A percentile compares a stretch with the other conserved stretches of the same genome.
These are phyloP conservation scores for Lophura nycthemera DNA, from an alignment of 2,113 vertebrate species.

Conservation along the genomic window DNA sequence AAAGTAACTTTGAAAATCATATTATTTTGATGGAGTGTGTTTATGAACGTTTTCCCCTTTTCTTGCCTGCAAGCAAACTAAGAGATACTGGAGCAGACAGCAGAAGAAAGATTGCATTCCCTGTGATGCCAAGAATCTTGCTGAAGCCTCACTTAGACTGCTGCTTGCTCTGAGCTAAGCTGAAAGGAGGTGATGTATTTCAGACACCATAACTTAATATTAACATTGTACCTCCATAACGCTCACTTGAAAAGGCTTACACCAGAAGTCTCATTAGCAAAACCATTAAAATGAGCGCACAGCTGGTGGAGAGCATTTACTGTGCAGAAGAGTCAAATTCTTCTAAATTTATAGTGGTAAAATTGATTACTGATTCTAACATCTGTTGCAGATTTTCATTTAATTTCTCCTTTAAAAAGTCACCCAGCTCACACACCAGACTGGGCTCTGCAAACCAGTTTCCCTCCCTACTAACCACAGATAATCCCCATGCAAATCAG, in stretches of 20 bases:
- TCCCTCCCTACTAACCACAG: not conserved
- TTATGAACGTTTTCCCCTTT: not conserved
- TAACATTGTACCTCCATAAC: constrained; percentile 3
- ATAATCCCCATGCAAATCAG: constrained; percentile 8
- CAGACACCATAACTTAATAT: not conserved
- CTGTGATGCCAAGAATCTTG: not conserved
- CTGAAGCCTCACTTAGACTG: not conserved
- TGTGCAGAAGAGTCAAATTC: constrained; percentile 39
- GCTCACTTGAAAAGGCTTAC: constrained; percentile 12
- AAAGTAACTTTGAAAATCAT: not conserved
- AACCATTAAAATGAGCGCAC: constrained; percentile 48
- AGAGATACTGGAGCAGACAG: not conserved
- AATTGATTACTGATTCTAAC: constrained; percentile 63
- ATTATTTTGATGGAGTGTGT: not conserved
- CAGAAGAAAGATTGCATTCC: not conserved
- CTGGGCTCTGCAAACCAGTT: not conserved
- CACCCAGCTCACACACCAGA: constrained; percentile 11
- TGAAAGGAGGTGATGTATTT: not conserved
- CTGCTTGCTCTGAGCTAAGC: not conserved
- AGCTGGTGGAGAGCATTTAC: constrained; percentile 37
- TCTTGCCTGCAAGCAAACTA: not conserved
- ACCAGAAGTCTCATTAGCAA: constrained; percentile 53
- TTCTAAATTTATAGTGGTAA: constrained; percentile 49
- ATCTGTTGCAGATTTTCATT: constrained; percentile 63
- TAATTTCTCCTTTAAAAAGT: constrained; percentile 44